Evolutionary conservation across 2,797 vertebrate genomes (phyloP), one percentile per base, ranked within the genome.

Genomic region (Dromococcyx pavoninus): DNA sequence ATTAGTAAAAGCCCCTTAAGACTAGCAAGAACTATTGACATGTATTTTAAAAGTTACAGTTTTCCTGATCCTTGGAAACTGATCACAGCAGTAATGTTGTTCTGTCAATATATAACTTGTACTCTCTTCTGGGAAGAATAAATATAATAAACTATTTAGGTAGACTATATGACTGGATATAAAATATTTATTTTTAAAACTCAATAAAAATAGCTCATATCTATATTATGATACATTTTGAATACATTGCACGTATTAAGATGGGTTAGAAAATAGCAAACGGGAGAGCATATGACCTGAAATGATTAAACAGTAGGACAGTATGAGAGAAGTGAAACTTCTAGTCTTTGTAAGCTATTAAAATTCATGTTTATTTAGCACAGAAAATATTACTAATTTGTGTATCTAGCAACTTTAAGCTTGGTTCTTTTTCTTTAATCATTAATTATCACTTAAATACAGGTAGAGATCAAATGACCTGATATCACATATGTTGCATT

Each of bases 401-500:
- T 71, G 18, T 15, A 66, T 30, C 23, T 51, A 43, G 32, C 61
- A 89, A 72, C 5, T 78, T 33, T 37, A 44, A 58, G n/a, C n/a
- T n/a, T n/a, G n/a, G n/a, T n/a, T n/a, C n/a, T n/a, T n/a, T 13
- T 17, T 37, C 51, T 54, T 27, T 8, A 24, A 35, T 56, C 30
- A 77, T 60, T 13, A 79, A 75, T 87, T 88, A 57, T 62, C 17
- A 57, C 82, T 83, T 78, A 79, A 74, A 69, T 74, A 64, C 43
- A 92, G 75, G 62, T 91, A 90, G 62, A 77, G 60, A 57, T 91
- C 53, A 89, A 89, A 86, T 91, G 53, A 77, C 76, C 75, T 87
- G 56, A 81, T 94, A 87, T 73, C 62, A 90, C 53, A 30, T 89
- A 64, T 83, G 24, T 83, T 93, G 24, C 46, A 51, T 72, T 94